A percentile compares a stretch with the other conserved stretches of the same genome.
These are phyloP conservation scores for Chrysogorgia sp. DNA, from an alignment of 92 coral and sea anemone species.

Conservation along the genomic window DNA sequence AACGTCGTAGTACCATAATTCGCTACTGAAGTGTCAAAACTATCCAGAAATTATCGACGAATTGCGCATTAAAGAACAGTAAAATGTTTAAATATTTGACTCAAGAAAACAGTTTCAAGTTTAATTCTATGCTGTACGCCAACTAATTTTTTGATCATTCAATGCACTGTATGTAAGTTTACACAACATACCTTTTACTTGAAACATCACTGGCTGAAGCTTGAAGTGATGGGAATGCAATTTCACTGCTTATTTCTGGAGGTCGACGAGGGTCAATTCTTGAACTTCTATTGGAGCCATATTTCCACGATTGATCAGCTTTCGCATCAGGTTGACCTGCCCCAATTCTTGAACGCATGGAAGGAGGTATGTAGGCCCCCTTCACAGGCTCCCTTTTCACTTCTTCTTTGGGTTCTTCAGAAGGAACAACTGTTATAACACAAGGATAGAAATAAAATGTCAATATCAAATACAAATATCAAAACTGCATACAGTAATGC, in stretches of 20 bases:
- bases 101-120: no score
- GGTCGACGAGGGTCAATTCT: constrained; percentile 66
- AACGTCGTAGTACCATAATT: no score
- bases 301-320: constrained; percentile 45
- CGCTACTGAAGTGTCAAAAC: no score
- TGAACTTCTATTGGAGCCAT: constrained; percentile 38
- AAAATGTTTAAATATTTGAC: no score
- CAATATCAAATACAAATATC: neutral
- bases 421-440: constrained; percentile 29
- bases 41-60: no score
- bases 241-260: constrained; percentile 91
- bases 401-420: constrained; percentile 62
- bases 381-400: constrained; percentile 22
- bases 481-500: no score
- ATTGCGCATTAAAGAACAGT: no score
- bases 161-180: no score
- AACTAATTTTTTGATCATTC: neutral
- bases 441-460: neutral
- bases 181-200: constrained; percentile 13
- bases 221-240: constrained; percentile 90
- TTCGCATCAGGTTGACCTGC: constrained; percentile 43
- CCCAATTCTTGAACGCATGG: constrained; percentile 67
- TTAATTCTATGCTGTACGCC: neutral
- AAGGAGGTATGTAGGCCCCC: constrained; percentile 88
- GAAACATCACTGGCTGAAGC: constrained; percentile 46